Evolutionary conservation across 1,140 invertebrate genomes (phyloP).

Genomic region (Nephila pilipes): DNA sequence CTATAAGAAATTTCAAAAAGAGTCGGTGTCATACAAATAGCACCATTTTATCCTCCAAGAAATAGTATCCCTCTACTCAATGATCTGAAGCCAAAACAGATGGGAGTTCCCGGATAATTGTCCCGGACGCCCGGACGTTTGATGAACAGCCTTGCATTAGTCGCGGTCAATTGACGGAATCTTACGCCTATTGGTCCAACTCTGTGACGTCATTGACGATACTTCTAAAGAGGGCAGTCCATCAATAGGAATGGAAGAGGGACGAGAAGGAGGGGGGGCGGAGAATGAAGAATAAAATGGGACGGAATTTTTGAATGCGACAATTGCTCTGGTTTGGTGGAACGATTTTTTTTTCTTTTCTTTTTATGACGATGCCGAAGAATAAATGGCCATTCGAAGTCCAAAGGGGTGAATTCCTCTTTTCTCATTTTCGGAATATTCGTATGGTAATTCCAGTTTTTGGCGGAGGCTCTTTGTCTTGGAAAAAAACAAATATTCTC

Average conservation of each 20-base stretch:
- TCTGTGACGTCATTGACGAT: slow-evolving; percentile 40
- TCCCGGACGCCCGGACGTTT: slow-evolving; percentile 14
- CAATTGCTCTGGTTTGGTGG: not conserved
- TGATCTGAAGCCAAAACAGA: not conserved
- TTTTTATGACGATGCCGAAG: not conserved
- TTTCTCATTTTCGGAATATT: slow-evolving; percentile 38
- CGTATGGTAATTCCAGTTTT: slow-evolving; percentile 50
- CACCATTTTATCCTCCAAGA: not conserved
- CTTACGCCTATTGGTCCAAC: slow-evolving; percentile 20
- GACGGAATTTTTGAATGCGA: slow-evolving; percentile 33
- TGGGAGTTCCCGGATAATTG: slow-evolving; percentile 34
- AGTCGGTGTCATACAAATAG: not conserved
- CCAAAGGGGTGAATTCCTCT: slow-evolving; percentile 33
- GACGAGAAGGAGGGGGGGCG: not conserved
- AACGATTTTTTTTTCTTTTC: not conserved
- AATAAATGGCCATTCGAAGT: slow-evolving; percentile 34
- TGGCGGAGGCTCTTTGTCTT: not conserved
- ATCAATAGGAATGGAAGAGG: not conserved
- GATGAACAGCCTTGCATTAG: slow-evolving; percentile 34
- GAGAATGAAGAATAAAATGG: not conserved
- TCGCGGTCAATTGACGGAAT: slow-evolving; percentile 41
- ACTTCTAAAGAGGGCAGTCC: slow-evolving; percentile 24
- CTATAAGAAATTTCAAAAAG: not conserved
- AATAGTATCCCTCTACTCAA: not conserved
- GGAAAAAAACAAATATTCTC: not conserved